These are phyloP conservation scores for Ceratosolen fusciceps DNA, from an alignment of 1,140 invertebrate genomes.

Conservation along the genomic window DNA sequence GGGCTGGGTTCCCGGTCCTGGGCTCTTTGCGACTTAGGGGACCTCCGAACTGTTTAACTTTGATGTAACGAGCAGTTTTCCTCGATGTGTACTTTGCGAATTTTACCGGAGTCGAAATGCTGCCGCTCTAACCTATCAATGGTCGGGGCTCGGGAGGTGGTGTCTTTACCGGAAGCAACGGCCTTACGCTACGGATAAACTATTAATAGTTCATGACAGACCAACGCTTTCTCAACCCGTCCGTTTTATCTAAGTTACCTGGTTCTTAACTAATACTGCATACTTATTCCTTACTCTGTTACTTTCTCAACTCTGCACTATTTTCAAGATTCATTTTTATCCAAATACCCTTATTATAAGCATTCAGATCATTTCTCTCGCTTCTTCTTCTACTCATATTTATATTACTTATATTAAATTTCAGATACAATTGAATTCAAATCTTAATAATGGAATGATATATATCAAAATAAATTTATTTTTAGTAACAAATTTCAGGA, in stretches of 20 bases:
- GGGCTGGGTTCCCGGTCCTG: neutral
- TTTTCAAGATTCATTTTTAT: too few species aligned
- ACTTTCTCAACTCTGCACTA: too few species aligned
- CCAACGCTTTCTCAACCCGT: neutral
- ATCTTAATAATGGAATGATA: too few species aligned
- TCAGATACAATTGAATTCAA: too few species aligned
- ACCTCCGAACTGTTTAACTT: constrained; percentile 10
- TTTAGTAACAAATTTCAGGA: too few species aligned
- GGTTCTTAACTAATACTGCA: neutral
- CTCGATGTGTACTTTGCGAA: constrained; percentile 17
- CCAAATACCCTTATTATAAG: too few species aligned
- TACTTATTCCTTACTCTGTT: too few species aligned
- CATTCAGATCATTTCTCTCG: too few species aligned
- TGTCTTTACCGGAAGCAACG: neutral
- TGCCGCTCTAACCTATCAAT: neutral
- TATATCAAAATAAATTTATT: too few species aligned
- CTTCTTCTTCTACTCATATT: too few species aligned
- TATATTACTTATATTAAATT: too few species aligned
- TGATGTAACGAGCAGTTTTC: constrained; percentile 22
- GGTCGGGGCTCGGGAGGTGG: too few species aligned
- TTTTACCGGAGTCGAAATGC: constrained; percentile 12
- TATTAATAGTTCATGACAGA: neutral
- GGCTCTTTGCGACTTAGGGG: neutral
- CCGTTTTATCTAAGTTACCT: neutral
- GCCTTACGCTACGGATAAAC: neutral